phyloP scores from a whole-genome alignment of 2,113 vertebrate genomes.

The Lathamus discolor region DNA sequence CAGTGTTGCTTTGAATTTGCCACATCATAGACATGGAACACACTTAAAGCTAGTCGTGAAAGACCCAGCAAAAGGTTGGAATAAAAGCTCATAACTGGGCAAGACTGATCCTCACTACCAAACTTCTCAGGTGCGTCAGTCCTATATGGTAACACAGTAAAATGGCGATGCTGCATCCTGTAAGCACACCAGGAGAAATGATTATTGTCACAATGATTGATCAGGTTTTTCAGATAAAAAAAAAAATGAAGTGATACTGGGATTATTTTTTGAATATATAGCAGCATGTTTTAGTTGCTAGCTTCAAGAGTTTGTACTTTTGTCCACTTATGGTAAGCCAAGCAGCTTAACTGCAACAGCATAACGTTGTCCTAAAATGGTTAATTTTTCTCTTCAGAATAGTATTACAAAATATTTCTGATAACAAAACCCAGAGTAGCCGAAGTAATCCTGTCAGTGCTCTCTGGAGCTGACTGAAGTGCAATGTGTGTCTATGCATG shows the following conservation, averaged over 20 bases:
- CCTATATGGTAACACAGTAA: not conserved
- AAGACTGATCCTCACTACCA: not conserved
- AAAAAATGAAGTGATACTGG: not conserved
- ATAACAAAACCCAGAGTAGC: not conserved
- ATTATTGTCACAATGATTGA: not conserved
- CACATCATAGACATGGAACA: not conserved
- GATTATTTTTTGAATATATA: not conserved
- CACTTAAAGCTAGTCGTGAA: not conserved
- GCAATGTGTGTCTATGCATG: not conserved
- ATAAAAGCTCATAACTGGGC: not conserved
- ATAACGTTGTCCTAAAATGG: not conserved
- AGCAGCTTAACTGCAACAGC: not conserved
- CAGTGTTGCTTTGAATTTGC: not conserved
- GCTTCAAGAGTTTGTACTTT: not conserved
- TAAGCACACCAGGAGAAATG: not conserved
- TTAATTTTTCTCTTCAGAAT: not conserved
- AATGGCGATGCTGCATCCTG: not conserved
- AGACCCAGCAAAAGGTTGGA: not conserved
- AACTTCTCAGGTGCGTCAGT: not conserved
- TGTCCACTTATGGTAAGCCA: not conserved
- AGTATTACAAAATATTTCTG: not conserved
- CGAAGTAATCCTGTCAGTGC: not conserved
- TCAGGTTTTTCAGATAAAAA: not conserved
- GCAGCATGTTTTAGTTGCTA: not conserved
- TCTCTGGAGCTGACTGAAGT: not conserved